Percentiles rank a stretch among this genome's conserved stretches.
Conservation (phyloP, 1,140 invertebrate species). For the Drosophila virilis region DNA sequence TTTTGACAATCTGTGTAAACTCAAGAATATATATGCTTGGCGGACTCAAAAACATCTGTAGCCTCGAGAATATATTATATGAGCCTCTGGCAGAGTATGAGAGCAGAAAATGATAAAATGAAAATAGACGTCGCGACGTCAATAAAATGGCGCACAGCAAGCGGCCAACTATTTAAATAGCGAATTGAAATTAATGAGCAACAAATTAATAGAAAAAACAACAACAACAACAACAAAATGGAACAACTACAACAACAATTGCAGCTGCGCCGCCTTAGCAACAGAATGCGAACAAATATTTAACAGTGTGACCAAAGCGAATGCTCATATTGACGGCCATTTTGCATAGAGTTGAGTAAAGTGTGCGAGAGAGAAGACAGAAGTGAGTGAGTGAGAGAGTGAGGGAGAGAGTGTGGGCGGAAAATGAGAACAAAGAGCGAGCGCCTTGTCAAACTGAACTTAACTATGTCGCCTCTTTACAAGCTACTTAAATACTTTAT, state of each 20-base stretch:
- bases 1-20: no score
- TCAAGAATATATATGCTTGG: no score
- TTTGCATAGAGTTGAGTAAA: conserved; percentile 28
- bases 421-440: background rate
- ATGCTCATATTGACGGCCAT: conserved; percentile 34
- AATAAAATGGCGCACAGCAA: conserved; percentile 32
- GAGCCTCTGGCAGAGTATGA: background rate
- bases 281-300: conserved; percentile 39
- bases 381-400: background rate
- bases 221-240: background rate
- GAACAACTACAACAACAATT: conserved; percentile 9
- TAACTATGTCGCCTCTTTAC: conserved; percentile 1
- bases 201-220: conserved; percentile 13
- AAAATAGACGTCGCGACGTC: conserved; percentile 18
- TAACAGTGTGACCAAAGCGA: conserved; percentile 19
- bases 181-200: conserved; percentile 57
- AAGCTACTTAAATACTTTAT: conserved; percentile 9
- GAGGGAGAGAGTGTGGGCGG: background rate
- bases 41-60: no score
- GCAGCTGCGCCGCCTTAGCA: conserved; percentile 33
- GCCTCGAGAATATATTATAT: no score
- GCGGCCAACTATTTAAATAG: conserved; percentile 36
- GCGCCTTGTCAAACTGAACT: conserved; percentile 5
- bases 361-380: background rate
- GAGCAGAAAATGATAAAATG: background rate